phyloP scores from a whole-genome alignment of 2,797 vertebrate genomes.

The Periparus ater region DNA sequence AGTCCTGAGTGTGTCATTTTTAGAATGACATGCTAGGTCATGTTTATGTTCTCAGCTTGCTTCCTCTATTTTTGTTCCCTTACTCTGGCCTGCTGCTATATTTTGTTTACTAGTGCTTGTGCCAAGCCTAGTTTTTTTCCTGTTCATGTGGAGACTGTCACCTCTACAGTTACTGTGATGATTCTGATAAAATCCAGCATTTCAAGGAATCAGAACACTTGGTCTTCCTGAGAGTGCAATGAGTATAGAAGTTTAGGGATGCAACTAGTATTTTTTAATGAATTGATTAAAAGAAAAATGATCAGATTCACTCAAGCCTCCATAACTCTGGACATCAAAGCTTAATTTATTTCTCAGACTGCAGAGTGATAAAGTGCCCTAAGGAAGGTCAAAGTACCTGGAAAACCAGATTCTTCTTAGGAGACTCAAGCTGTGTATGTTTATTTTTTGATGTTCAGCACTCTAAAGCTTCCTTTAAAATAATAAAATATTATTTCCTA shows the following conservation, averaged over 20 bases:
- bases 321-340: neutral
- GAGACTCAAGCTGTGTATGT: neutral
- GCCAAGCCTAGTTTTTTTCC: neutral
- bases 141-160: fast-evolving
- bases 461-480: neutral
- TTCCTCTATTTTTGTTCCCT: neutral
- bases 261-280: neutral
- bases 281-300: neutral
- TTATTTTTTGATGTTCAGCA: neutral
- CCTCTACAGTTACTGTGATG: neutral
- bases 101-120: neutral
- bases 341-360: neutral
- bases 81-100: neutral
- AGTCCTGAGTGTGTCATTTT: neutral
- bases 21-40: neutral
- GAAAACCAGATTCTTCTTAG: neutral
- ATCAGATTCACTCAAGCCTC: neutral
- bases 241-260: neutral
- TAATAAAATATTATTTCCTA: neutral
- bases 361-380: neutral
- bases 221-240: neutral
- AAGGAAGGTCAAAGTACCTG: neutral
- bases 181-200: neutral
- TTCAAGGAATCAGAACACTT: neutral
- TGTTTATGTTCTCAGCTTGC: neutral